Conservation (phyloP, 2,797 vertebrate species). For the Morelia viridis region DNA sequence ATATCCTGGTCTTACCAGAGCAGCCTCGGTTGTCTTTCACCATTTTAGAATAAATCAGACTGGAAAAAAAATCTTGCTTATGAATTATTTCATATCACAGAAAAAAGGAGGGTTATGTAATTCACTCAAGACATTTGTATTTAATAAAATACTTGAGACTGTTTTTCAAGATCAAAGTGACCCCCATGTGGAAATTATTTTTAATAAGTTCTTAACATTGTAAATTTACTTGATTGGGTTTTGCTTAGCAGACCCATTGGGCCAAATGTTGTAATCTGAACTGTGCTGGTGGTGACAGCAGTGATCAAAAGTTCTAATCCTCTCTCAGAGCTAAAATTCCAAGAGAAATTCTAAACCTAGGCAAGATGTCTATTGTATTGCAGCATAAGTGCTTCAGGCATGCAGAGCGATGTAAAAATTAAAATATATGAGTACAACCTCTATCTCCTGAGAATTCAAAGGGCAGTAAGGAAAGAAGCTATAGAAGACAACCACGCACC, state of each 20-base stretch:
- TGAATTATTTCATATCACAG: background rate
- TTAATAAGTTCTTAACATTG: background rate
- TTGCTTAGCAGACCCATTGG: conserved; percentile 17
- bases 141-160: background rate
- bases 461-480: background rate
- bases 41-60: background rate
- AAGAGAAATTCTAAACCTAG: conserved; percentile 5
- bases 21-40: background rate
- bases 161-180: background rate
- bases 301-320: conserved; percentile 21
- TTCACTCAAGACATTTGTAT: background rate
- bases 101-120: background rate
- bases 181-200: background rate
- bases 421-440: background rate
- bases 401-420: background rate
- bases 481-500: background rate
- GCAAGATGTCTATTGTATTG: background rate
- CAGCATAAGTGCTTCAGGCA: background rate
- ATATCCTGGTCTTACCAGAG: background rate
- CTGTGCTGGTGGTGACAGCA: background rate
- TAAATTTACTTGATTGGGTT: background rate
- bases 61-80: background rate
- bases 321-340: conserved; percentile 42
- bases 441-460: background rate
- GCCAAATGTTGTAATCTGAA: conserved; percentile 43